Conservation (phyloP, 2,113 vertebrate species). For the Neodon shergylaensis region DNA sequence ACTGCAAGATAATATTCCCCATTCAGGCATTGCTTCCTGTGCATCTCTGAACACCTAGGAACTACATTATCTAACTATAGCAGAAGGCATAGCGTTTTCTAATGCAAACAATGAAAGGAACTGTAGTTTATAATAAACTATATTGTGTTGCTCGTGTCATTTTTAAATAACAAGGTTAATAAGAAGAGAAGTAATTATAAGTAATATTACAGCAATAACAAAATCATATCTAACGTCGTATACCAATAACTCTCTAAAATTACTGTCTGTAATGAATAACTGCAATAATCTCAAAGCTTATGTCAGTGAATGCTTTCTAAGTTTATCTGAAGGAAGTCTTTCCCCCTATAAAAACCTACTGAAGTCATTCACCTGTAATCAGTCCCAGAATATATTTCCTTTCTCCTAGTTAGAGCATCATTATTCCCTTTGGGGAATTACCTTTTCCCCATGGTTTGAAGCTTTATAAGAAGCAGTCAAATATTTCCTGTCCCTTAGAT, state of each 20-base stretch:
- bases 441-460: neutral
- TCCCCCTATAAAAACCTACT: slow-evolving; percentile 6
- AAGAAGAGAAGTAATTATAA: slow-evolving; percentile 61
- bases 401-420: neutral
- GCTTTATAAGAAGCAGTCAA: neutral
- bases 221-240: slow-evolving; percentile 37
- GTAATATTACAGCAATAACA: slow-evolving; percentile 52
- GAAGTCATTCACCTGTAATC: neutral
- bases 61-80: slow-evolving; percentile 76
- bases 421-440: slow-evolving; percentile 29
- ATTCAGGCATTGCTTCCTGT: slow-evolving; percentile 70
- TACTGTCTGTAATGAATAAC: slow-evolving; percentile 50
- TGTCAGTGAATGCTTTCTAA: slow-evolving; percentile 21
- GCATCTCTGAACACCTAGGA: slow-evolving; percentile 70
- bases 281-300: slow-evolving; percentile 31
- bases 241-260: slow-evolving; percentile 40
- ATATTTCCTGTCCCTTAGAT: neutral
- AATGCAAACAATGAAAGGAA: slow-evolving; percentile 68
- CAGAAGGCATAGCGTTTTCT: slow-evolving; percentile 72
- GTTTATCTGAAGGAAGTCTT: slow-evolving; percentile 28
- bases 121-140: slow-evolving; percentile 53
- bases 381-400: neutral
- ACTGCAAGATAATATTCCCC: slow-evolving; percentile 64
- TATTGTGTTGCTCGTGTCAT: slow-evolving; percentile 47
- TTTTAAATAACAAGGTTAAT: slow-evolving; percentile 72